Base-by-base conservation (phyloP, 2,888 invertebrate species). In the Timema cristinae region DNA sequence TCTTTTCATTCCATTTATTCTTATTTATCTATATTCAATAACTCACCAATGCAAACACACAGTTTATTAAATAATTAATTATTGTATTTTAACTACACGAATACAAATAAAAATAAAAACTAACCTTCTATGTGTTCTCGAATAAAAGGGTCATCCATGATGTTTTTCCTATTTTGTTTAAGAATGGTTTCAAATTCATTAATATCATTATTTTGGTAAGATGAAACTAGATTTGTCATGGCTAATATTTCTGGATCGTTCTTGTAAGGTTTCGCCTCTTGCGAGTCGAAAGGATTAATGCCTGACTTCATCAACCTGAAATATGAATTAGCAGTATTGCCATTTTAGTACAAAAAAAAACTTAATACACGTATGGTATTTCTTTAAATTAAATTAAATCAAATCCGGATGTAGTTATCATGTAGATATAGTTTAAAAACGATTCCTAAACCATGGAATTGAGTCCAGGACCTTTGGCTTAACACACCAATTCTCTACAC, bases 61-160 rank as follows among this genome's bases (percentile, higher is more conserved):
- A 32, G 32, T 32, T 32, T 32, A 32, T 2, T 32, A 32, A 32
- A 32, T 32, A 32, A 32, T 32, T 32, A 32, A 32, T 32, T 32
- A 32, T 4, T 2, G 4, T 32, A 32, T 32, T 32, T 32, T 32
- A 32, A 32, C 32, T 32, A 32, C 32, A 2, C 32, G 2, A 32
- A 32, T 32, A 32, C 32, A 32, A 32, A 32, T 1, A 32, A 4
- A 32, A 32, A 32, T 32, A 78, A 80, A 9, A 5, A 79, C 74
- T 75, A 79, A 88, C 89, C 89, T 87, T 98, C 98, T 81, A 99
- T 98, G 81, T 99, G 98, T 82, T 99, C 99, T 77, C 97, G 85
- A 79, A 99, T 99, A 83, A 99, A 99, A 0, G 96, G 97, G 85
- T 99, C 99, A 79, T 97, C 97, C 98, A 99, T 99, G 75, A 99